Evolutionary conservation across 1,140 invertebrate genomes (phyloP).

Genomic region (Batillaria attramentaria): DNA sequence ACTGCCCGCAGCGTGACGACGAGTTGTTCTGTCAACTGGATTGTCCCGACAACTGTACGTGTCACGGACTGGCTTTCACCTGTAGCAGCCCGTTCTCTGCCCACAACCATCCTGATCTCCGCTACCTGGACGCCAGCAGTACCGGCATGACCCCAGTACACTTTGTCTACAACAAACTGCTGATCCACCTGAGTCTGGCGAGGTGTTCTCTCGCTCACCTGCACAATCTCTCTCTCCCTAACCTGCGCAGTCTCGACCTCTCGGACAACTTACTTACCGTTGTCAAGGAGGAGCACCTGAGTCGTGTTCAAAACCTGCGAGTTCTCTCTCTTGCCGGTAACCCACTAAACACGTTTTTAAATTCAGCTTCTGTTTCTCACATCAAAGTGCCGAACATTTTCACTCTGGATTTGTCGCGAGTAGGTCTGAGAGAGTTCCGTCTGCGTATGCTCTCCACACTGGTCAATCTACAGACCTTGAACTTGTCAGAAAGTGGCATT

Average conservation of each 20-base stretch:
- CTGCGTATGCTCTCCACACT: not conserved
- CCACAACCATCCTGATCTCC: not conserved
- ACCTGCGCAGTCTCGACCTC: conserved; percentile 2
- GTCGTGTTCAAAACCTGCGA: not conserved
- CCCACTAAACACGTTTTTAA: conserved; percentile 31
- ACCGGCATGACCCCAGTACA: conserved; percentile 3
- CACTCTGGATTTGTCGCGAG: not conserved
- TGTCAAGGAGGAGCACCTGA: not conserved
- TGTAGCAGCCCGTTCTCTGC: not conserved
- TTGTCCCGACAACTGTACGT: not conserved
- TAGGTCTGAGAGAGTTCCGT: not conserved
- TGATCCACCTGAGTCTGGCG: conserved; percentile 23
- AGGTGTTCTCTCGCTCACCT: not conserved
- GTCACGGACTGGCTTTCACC: conserved; percentile 21
- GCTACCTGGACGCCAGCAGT: conserved; percentile 6
- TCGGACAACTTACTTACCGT: not conserved
- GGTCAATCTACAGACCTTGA: not conserved
- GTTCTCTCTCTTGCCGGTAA: conserved; percentile 34
- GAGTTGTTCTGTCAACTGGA: not conserved
- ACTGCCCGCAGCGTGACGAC: conserved; percentile 10
- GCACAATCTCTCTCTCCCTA: not conserved
- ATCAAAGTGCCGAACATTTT: not conserved
- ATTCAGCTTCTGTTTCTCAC: not conserved
- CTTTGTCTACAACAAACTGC: not conserved
- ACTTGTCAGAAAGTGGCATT: not conserved